Evolutionary conservation across 2,113 vertebrate species (phyloP), one percentile per base, ranked within the genome.

Genomic region (Panurus biarmicus): DNA sequence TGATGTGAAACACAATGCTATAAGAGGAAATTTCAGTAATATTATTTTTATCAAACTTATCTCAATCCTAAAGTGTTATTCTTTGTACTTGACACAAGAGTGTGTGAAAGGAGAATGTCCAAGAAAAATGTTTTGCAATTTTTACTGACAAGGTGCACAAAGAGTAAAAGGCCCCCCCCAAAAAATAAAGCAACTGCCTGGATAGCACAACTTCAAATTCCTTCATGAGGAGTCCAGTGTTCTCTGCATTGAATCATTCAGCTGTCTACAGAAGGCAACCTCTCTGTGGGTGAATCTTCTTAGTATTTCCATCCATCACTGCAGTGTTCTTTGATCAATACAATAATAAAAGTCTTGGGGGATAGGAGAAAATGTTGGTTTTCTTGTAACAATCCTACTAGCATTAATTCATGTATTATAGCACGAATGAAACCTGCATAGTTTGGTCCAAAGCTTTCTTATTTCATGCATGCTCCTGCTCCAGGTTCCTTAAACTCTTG

Each of bases 21-120:
- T 64, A 82, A 56, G 82, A 81, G 61, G 87, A 92, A 51, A 77
- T 36, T 64, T 56, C 69, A 77, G 56, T 53, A 61, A 83, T 82
- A 88, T 45, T 74, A 71, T 89, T 94, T 95, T 94, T 83, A 67
- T 83, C 64, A 42, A 77, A 70, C 35, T 80, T 95, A 84, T 80
- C 88, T 93, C 67, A 80, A 86, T 48, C 22, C 24, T 53, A 89
- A 90, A 23, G 35, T 57, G 40, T 70, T 95, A 70, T 85, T 92
- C 53, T 91, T 89, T 50, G 12, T 88, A 56, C 42, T 90, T 67
- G 83, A 65, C 76, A 92, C 5, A 78, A 38, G 47, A 85, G 82
- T 33, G 4, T 23, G 25, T 73, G 67, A 53, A 93, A 85, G 35
- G 36, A 87, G 45, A 38, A 19, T 44, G 62, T 26, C 26, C 72